Conservation (phyloP, 2,113 vertebrate species). For the Crotophaga sulcirostris region DNA sequence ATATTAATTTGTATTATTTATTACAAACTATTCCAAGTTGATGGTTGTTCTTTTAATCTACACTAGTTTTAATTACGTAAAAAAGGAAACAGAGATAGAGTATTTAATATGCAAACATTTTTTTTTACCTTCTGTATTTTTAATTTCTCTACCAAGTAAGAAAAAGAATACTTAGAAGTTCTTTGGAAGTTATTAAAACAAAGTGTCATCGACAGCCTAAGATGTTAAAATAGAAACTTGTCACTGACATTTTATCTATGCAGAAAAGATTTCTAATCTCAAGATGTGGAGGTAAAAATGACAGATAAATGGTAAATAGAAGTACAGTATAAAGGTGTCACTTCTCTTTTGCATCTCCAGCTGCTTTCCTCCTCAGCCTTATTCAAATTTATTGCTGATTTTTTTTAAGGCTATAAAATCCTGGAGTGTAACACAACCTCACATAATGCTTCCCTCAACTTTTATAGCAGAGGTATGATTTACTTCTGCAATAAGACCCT, state of each 20-base stretch:
- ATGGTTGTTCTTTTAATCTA: background rate
- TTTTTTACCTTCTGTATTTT: background rate
- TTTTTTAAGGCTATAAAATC: slow-evolving; percentile 59
- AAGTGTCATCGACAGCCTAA: slow-evolving; percentile 19
- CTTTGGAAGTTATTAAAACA: slow-evolving; percentile 37
- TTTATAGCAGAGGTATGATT: slow-evolving; percentile 62
- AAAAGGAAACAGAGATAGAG: background rate
- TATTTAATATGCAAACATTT: background rate
- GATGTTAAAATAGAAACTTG: slow-evolving; percentile 42
- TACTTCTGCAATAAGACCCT: slow-evolving; percentile 52
- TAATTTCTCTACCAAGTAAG: background rate
- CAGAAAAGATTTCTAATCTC: slow-evolving; percentile 41
- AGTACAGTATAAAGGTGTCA: slow-evolving; percentile 48
- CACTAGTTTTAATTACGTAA: background rate
- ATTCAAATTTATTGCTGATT: slow-evolving; percentile 64
- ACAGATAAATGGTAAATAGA: slow-evolving; percentile 43
- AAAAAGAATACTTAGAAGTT: slow-evolving; percentile 19
- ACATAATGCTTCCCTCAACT: slow-evolving; percentile 57
- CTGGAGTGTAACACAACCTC: slow-evolving; percentile 59
- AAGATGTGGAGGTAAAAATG: slow-evolving; percentile 30
- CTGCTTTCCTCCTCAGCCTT: slow-evolving; percentile 37
- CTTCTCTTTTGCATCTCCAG: slow-evolving; percentile 33
- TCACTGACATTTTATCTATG: slow-evolving; percentile 42
- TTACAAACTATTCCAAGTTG: background rate
- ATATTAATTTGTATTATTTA: background rate